A percentile compares a stretch with the other conserved stretches of the same genome.
phyloP scores from a whole-genome alignment of 2,113 vertebrate genomes.

The Coryphaenoides rupestris region DNA sequence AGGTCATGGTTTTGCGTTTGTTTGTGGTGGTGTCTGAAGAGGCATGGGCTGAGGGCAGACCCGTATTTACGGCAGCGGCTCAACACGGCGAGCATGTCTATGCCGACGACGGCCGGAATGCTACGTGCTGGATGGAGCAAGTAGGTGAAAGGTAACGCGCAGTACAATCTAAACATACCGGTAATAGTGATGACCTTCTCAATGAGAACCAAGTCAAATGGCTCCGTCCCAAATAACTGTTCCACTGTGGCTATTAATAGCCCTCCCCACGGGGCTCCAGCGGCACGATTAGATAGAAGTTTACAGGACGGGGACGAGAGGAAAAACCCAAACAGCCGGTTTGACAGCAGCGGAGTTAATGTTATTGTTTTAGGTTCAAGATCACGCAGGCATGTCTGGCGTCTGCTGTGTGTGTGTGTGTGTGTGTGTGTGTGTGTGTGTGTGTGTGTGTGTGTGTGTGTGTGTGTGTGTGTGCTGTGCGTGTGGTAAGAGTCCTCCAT shows the following conservation, averaged over 20 bases:
- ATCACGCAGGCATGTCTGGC: not conserved
- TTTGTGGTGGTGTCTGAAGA: too few species aligned
- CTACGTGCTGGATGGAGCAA: conserved; percentile 50
- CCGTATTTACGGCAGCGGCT: too few species aligned
- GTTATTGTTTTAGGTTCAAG: conserved; percentile 20
- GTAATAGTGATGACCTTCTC: conserved; percentile 59
- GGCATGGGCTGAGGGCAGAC: too few species aligned
- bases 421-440: too few species aligned
- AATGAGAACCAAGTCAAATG: conserved; percentile 36
- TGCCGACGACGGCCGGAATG: too few species aligned
- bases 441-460: too few species aligned
- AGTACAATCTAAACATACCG: conserved; percentile 58
- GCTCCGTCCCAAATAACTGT: conserved; percentile 39
- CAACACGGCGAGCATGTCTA: too few species aligned
- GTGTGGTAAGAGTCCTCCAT: not conserved
- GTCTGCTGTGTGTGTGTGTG: not conserved
- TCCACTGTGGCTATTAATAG: conserved; percentile 53
- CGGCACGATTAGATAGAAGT: conserved; percentile 6
- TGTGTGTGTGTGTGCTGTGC: too few species aligned
- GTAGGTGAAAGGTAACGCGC: conserved; percentile 61
- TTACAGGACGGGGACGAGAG: not conserved
- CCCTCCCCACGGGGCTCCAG: conserved; percentile 22
- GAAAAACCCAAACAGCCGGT: not conserved
- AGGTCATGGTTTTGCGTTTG: too few species aligned
- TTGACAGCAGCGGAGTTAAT: not conserved